Percentiles rank a stretch among this genome's conserved stretches.
These are phyloP conservation scores for Catocala nupta DNA, from an alignment of 2,888 invertebrate species.

Conservation along the genomic window DNA sequence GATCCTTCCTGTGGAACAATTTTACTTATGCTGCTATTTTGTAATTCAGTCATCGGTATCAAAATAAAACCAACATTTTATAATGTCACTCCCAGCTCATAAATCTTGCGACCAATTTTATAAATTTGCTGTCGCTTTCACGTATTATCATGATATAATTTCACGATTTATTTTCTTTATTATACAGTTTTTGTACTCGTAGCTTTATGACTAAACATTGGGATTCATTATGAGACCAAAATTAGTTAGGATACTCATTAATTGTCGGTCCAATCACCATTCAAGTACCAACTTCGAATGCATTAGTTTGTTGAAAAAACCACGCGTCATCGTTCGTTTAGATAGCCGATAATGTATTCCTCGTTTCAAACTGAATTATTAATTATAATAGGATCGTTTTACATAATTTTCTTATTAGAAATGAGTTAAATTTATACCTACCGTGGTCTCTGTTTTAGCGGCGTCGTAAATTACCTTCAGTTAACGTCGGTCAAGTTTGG, in stretches of 20 bases:
- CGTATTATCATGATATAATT: constrained; percentile 60
- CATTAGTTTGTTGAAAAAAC: constrained; percentile 50
- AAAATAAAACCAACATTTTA: constrained; percentile 50
- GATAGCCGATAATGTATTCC: constrained; percentile 64
- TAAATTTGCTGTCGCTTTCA: constrained; percentile 61
- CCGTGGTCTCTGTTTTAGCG: constrained; percentile 79
- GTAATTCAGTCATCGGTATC: constrained; percentile 21
- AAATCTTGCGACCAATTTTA: constrained; percentile 59
- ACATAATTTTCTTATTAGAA: constrained; percentile 85
- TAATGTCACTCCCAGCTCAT: constrained; percentile 49
- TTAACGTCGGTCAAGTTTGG: constrained; percentile 65
- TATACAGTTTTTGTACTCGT: constrained; percentile 15
- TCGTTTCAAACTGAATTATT: constrained; percentile 78
- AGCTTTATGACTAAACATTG: constrained; percentile 31
- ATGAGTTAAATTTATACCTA: constrained; percentile 78
- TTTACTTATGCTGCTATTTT: constrained; percentile 8
- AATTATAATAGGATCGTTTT: constrained; percentile 81
- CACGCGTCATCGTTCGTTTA: constrained; percentile 57
- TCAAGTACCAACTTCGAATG: constrained; percentile 30
- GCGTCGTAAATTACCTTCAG: constrained; percentile 77
- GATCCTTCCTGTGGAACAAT: too few relatives aligned
- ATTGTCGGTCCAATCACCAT: constrained; percentile 50
- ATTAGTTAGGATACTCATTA: constrained; percentile 43
- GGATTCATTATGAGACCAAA: constrained; percentile 31
- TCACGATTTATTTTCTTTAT: constrained; percentile 45